phyloP scores from a whole-genome alignment of 2,797 vertebrate species.

The Miichthys miiuy region DNA sequence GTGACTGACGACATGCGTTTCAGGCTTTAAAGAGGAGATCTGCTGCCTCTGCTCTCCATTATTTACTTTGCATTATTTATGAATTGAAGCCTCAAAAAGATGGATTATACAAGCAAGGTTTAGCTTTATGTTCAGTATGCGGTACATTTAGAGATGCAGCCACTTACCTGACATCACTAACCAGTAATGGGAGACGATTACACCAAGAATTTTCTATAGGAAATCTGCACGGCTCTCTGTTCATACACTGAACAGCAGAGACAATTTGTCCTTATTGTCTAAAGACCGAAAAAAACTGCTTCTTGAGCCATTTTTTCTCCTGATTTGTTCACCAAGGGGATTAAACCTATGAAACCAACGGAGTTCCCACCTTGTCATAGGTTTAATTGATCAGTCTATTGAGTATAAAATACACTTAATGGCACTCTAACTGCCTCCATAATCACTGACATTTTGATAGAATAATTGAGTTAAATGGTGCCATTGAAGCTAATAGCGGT shows the following conservation, averaged over 20 bases:
- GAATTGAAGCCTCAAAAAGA: neutral
- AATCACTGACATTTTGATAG: neutral
- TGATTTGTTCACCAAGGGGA: neutral
- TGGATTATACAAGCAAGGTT: neutral
- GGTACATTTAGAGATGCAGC: neutral
- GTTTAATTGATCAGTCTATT: neutral
- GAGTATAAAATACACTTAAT: conserved; percentile 2
- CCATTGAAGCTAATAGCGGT: neutral
- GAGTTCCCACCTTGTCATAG: neutral
- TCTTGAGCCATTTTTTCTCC: neutral
- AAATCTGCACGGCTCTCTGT: neutral
- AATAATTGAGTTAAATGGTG: neutral
- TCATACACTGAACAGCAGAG: neutral
- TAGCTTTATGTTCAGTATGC: neutral
- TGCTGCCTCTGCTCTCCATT: neutral
- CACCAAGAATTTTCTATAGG: neutral
- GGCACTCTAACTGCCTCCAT: neutral
- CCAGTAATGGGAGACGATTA: neutral
- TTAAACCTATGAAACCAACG: neutral
- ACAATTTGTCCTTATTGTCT: conserved; percentile 2
- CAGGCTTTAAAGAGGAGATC: neutral
- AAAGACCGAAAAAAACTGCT: neutral
- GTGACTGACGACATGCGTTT: neutral
- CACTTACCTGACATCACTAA: neutral
- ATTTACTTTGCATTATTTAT: neutral